phyloP scores from a whole-genome alignment of 1,140 invertebrate genomes.

The Adelges cooleyi region DNA sequence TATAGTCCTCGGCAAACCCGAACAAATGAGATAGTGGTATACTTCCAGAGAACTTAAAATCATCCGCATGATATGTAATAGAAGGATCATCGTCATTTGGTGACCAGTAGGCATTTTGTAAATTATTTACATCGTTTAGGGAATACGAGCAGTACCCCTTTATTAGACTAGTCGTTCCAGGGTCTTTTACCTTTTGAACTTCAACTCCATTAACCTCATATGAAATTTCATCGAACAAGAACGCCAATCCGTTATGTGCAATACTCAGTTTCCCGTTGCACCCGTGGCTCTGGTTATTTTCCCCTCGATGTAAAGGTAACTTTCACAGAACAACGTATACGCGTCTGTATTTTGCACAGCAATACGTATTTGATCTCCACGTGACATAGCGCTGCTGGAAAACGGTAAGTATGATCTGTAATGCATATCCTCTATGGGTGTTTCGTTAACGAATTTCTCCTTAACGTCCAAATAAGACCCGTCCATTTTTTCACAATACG shows the following conservation, averaged over 20 bases:
- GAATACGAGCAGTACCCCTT: constrained; percentile 37
- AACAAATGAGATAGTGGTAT: constrained; percentile 38
- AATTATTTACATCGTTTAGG: constrained; percentile 30
- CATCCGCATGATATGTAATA: no score
- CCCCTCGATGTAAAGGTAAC: constrained; percentile 27
- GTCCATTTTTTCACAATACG: background rate
- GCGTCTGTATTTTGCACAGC: constrained; percentile 33
- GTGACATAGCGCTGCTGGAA: constrained; percentile 36
- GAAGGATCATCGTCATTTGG: background rate
- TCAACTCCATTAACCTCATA: constrained; percentile 40
- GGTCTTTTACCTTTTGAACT: constrained; percentile 39
- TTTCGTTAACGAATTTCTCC: constrained; percentile 21
- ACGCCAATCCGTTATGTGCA: constrained; percentile 30
- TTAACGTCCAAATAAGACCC: background rate
- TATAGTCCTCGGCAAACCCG: constrained; percentile 42
- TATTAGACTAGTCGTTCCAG: constrained; percentile 38
- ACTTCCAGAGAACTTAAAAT: constrained; percentile 35
- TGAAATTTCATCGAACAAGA: constrained; percentile 41
- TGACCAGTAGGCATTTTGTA: constrained; percentile 36
- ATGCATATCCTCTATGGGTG: constrained; percentile 33
- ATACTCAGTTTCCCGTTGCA: background rate
- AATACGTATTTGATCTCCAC: constrained; percentile 36
- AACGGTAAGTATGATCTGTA: constrained; percentile 31
- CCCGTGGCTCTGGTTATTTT: background rate
- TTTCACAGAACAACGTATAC: background rate